These are phyloP conservation scores for Pachymerium ferrugineum DNA, from an alignment of 2,888 invertebrate species.

Conservation along the genomic window DNA sequence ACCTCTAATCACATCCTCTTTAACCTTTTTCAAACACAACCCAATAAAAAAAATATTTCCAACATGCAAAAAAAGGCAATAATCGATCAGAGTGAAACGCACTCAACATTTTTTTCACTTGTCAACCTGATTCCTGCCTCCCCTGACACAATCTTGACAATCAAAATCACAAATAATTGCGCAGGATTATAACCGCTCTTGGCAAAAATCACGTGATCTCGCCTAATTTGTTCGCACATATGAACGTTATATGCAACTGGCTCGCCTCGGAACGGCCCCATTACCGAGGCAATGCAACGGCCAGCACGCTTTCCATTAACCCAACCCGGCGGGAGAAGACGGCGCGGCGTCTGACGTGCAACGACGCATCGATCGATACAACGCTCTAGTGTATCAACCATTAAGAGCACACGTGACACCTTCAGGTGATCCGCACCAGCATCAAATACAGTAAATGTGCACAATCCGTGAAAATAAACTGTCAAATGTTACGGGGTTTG, in stretches of 20 bases:
- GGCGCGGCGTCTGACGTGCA: not conserved
- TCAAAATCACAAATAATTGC: no score
- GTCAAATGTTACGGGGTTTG: not conserved
- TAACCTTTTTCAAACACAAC: no score
- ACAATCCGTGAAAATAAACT: constrained; percentile 1
- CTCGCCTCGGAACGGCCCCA: not conserved
- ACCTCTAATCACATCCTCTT: no score
- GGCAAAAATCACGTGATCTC: not conserved
- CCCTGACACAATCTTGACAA: no score
- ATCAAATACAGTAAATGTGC: not conserved
- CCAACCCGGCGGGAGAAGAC: not conserved
- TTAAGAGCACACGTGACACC: not conserved
- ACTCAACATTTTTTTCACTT: no score
- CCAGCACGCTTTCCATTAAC: not conserved
- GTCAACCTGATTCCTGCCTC: no score
- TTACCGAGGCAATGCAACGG: not conserved
- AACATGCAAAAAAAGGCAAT: no score
- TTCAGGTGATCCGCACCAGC: not conserved
- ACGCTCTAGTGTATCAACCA: not conserved
- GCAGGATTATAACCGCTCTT: not conserved
- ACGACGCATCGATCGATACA: not conserved
- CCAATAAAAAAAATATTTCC: no score
- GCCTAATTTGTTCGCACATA: not conserved
- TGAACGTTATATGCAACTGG: not conserved
- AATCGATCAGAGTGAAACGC: no score